phyloP scores from a whole-genome alignment of 2,888 invertebrate genomes.

The Corbicula japonica region DNA sequence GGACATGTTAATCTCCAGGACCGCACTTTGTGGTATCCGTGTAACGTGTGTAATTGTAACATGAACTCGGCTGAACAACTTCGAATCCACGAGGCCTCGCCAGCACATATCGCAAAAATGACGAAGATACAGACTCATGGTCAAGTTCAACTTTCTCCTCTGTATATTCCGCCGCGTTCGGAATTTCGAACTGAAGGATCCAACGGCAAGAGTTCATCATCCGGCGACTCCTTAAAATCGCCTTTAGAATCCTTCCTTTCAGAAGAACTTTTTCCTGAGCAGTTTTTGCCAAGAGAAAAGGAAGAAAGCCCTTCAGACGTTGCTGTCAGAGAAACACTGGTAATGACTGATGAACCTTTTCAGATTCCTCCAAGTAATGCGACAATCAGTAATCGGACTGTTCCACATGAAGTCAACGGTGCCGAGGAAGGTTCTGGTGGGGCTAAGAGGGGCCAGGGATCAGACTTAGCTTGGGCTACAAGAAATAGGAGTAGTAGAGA shows the following conservation, averaged over 20 bases:
- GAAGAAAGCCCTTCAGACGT: neutral
- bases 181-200: neutral
- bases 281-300: constrained; percentile 16
- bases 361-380: neutral
- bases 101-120: constrained; percentile 8
- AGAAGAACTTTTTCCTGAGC: constrained; percentile 46
- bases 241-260: constrained; percentile 46
- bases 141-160: neutral
- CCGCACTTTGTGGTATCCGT: constrained; percentile 16
- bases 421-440: neutral
- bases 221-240: too few species aligned
- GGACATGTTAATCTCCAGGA: neutral
- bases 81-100: constrained; percentile 30
- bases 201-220: too few species aligned
- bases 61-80: constrained; percentile 46
- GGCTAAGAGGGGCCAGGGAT: constrained; percentile 25
- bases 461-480: constrained; percentile 60
- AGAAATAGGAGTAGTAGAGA: constrained; percentile 43
- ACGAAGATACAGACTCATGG: neutral
- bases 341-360: neutral
- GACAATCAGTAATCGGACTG: neutral
- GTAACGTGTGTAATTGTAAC: constrained; percentile 25
- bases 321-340: neutral
- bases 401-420: neutral
- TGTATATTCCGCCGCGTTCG: neutral